A percentile compares a stretch with the other conserved stretches of the same genome.
These are phyloP conservation scores for Halichoeres trimaculatus DNA, from an alignment of 2,113 vertebrate genomes.

Conservation along the genomic window DNA sequence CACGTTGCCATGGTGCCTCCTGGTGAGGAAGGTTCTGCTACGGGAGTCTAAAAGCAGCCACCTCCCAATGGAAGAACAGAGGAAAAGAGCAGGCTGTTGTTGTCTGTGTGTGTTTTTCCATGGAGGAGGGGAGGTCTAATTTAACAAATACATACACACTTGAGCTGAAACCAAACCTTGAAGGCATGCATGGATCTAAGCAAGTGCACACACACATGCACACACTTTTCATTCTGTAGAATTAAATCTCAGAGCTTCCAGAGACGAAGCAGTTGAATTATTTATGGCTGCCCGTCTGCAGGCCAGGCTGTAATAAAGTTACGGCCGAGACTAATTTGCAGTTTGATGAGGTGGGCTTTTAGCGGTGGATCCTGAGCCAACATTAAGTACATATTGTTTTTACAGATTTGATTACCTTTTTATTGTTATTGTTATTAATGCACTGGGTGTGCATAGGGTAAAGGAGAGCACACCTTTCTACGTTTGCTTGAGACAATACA, in stretches of 20 bases:
- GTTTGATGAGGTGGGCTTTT: constrained; percentile 86
- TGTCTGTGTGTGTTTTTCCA: constrained; percentile 26
- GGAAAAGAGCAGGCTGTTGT: constrained; percentile 23
- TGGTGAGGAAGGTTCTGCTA: constrained; percentile 63
- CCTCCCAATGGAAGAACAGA: constrained; percentile 49
- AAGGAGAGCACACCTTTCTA: constrained; percentile 21
- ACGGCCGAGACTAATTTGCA: constrained; percentile 83
- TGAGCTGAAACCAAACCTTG: constrained; percentile 57
- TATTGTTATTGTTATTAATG: constrained; percentile 87
- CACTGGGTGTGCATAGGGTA: constrained; percentile 57
- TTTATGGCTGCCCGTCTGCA: constrained; percentile 84
- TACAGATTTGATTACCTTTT: constrained; percentile 84
- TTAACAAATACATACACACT: constrained; percentile 63
- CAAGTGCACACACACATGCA: constrained; percentile 29
- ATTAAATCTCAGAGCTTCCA: constrained; percentile 86
- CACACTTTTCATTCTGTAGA: constrained; percentile 78
- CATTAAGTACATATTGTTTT: constrained; percentile 87
- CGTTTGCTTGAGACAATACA: constrained; percentile 47
- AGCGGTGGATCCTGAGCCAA: constrained; percentile 77
- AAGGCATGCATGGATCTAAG: constrained; percentile 46
- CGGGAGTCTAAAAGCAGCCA: constrained; percentile 47
- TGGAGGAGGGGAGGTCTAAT: constrained; percentile 46
- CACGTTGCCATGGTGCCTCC: constrained; percentile 79
- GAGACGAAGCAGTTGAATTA: constrained; percentile 85
- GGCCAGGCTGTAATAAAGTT: constrained; percentile 85